A percentile compares a stretch with the other conserved stretches of the same genome.
Conservation (phyloP, 2,113 vertebrate genomes). For the Bothrops jararaca region DNA sequence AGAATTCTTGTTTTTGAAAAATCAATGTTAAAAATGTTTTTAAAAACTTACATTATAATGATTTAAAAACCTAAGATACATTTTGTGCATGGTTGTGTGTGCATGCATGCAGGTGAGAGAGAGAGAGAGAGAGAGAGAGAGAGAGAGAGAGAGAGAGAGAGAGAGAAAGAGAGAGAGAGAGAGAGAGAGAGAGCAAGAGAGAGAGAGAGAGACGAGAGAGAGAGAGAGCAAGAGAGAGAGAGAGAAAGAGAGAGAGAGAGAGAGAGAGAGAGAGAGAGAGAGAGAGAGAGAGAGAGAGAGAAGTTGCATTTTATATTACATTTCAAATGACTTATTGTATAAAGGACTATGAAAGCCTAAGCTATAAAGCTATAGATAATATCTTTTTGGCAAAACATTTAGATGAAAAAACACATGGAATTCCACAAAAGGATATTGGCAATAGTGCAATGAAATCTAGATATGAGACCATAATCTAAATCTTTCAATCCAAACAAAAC, state of each 20-base stretch:
- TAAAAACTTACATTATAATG: background rate
- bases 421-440: background rate
- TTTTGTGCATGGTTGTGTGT: background rate
- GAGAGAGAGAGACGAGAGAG: background rate
- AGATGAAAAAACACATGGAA: background rate
- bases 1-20: background rate
- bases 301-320: background rate
- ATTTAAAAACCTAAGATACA: background rate
- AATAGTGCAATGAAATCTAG: background rate
- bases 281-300: background rate
- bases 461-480: background rate
- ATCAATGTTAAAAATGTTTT: background rate
- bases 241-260: background rate
- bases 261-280: background rate
- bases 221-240: background rate
- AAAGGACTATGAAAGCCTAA: background rate
- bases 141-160: no score
- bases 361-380: background rate
- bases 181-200: background rate
- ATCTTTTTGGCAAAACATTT: background rate
- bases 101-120: no score
- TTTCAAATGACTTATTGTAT: background rate
- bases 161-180: background rate
- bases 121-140: background rate
- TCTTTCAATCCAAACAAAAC: background rate